Percentiles rank a stretch among this genome's conserved stretches.
These are phyloP conservation scores for Malthinus seriepunctatus DNA, from an alignment of 2,888 invertebrate genomes.

Conservation along the genomic window DNA sequence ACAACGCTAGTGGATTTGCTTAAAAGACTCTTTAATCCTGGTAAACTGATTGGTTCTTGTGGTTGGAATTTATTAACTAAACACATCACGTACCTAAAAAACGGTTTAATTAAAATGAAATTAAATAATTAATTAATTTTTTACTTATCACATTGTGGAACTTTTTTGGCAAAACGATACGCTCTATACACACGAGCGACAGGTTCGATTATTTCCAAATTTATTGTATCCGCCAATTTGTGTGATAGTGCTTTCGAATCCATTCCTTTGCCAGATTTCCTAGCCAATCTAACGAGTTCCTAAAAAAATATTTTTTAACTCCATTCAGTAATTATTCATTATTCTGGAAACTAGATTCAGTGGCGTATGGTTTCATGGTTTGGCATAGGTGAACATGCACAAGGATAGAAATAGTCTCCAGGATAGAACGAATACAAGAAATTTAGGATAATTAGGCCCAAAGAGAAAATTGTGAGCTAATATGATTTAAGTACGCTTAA, in stretches of 20 bases:
- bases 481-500: too few relatives aligned
- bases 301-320: too few relatives aligned
- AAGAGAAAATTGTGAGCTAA: too few relatives aligned
- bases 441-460: too few relatives aligned
- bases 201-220: slow-evolving; percentile 81
- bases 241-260: slow-evolving; percentile 75
- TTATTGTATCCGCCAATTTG: slow-evolving; percentile 77
- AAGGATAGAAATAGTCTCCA: too few relatives aligned
- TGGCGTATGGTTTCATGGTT: too few relatives aligned
- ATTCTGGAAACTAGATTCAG: too few relatives aligned
- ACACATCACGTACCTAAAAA: slow-evolving; percentile 70
- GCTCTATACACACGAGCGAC: slow-evolving; percentile 81
- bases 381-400: too few relatives aligned
- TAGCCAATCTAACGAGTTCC: slow-evolving; percentile 73
- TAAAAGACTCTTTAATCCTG: slow-evolving; percentile 71
- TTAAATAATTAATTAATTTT: neutral
- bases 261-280: slow-evolving; percentile 60
- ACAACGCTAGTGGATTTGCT: slow-evolving; percentile 75
- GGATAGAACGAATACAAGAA: too few relatives aligned
- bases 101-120: neutral
- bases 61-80: slow-evolving; percentile 71
- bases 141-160: slow-evolving; percentile 71
- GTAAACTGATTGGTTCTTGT: slow-evolving; percentile 59
- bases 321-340: too few relatives aligned
- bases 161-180: slow-evolving; percentile 70